phyloP scores from a whole-genome alignment of 2,797 vertebrate species.

The Harpagifer antarcticus region DNA sequence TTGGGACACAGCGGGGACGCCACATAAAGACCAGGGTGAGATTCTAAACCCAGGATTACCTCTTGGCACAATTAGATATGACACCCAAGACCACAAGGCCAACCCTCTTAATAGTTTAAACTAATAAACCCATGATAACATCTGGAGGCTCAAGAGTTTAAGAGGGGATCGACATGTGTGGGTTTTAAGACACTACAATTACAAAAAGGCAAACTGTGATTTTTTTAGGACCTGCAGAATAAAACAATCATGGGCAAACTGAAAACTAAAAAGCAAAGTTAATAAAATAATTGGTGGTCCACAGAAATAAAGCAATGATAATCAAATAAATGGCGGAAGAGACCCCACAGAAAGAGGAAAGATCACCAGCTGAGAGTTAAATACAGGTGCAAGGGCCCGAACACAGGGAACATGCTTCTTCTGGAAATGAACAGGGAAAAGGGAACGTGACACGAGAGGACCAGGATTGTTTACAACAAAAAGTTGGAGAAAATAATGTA shows the following conservation, averaged over 20 bases:
- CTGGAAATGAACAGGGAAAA: conserved; percentile 25
- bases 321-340: conserved; percentile 9
- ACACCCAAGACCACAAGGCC: neutral
- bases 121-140: neutral
- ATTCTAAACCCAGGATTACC: conserved; percentile 9
- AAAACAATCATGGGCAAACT: conserved; percentile 9
- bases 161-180: neutral
- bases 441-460: conserved; percentile 30
- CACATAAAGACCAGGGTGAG: conserved; percentile 2
- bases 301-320: conserved; percentile 15
- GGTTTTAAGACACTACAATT: neutral
- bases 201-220: conserved; percentile 5
- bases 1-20: conserved; percentile 1
- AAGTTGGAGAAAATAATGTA: neutral
- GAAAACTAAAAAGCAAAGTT: conserved; percentile 10
- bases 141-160: neutral
- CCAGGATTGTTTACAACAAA: conserved; percentile 20
- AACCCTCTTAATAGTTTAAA: neutral
- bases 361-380: conserved; percentile 24
- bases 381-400: conserved; percentile 35
- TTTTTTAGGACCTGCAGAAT: neutral
- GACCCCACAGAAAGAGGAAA: conserved; percentile 12
- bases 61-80: conserved; percentile 3
- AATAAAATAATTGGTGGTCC: conserved; percentile 2
- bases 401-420: conserved; percentile 66